phyloP scores from a whole-genome alignment of 2,113 vertebrate genomes.

The Carlito syrichta region DNA sequence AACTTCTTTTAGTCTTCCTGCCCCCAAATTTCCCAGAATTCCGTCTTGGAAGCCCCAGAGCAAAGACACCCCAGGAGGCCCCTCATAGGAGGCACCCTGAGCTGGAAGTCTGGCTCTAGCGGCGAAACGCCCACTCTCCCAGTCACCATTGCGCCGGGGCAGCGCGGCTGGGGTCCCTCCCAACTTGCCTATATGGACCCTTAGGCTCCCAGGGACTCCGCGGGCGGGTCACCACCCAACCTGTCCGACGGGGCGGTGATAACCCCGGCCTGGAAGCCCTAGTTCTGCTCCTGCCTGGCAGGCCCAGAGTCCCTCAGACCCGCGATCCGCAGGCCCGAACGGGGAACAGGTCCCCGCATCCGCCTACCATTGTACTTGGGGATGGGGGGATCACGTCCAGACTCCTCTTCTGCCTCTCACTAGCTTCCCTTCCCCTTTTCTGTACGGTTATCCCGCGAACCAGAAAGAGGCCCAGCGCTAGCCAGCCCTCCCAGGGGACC shows the following conservation, averaged over 20 bases:
- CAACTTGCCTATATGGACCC: not conserved
- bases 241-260: too few relatives aligned
- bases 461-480: not conserved
- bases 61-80: not conserved
- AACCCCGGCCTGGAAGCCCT: not conserved
- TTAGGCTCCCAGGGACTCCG: not conserved
- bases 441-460: not conserved
- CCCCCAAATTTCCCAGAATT: not conserved
- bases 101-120: not conserved
- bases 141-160: not conserved
- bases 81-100: not conserved
- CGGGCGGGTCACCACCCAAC: rapidly evolving
- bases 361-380: not conserved
- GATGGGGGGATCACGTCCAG: not conserved
- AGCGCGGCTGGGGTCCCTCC: not conserved
- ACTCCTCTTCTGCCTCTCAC: not conserved
- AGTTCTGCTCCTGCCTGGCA: not conserved
- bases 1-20: not conserved
- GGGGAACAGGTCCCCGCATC: not conserved
- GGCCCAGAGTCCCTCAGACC: not conserved
- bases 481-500: not conserved
- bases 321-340: not conserved
- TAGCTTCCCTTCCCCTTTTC: not conserved
- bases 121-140: not conserved
- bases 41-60: not conserved